Evolutionary conservation across 2,888 invertebrate genomes (phyloP), one percentile per base, ranked within the genome.

Genomic region (Pimpla rufipes): DNA sequence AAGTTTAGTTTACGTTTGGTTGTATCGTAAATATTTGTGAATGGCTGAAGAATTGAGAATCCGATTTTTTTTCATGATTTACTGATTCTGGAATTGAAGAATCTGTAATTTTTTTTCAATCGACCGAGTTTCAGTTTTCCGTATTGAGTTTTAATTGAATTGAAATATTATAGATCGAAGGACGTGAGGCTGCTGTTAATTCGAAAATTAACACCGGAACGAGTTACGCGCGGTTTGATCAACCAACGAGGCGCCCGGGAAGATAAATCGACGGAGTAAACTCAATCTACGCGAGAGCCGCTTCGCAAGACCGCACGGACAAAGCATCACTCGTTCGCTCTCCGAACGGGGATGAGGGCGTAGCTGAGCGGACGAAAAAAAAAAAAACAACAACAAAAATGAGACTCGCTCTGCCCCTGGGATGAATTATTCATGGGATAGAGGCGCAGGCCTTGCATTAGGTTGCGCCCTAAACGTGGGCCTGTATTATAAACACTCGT

Each of bases 361-460:
- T 57, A 76, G 40, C 23, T 55, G 2, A 11, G 18, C n/a, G n/a
- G n/a, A n/a, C n/a, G 18, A 45, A 47, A 50, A 64, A 81, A 76
- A 66, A 82, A 47, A 16, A 47, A 67, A 64, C 23, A 75, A 62
- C 76, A 83, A 70, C 83, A 83, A 82, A 85, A 77, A 71, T 67
- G 76, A 88, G 86, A 62, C 78, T 59, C 78, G 70, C 62, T 62
- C 80, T 84, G 88, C 85, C 85, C 79, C 85, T 16, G 84, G 47
- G 81, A 88, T 90, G 88, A 87, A 89, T 90, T 89, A 90, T 90
- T 90, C 90, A 90, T 90, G 83, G 79, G 86, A 85, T 79, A 85
- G 55, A 47, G 35, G 52, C 40, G 67, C 67, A 59, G 35, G 23
- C 57, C 57, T 45, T 37, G 66, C 76, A 71, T 76, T 57, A 67